These are phyloP conservation scores for Pseudomyrmex sp. DNA, from an alignment of 1,140 invertebrate species.

Conservation along the genomic window DNA sequence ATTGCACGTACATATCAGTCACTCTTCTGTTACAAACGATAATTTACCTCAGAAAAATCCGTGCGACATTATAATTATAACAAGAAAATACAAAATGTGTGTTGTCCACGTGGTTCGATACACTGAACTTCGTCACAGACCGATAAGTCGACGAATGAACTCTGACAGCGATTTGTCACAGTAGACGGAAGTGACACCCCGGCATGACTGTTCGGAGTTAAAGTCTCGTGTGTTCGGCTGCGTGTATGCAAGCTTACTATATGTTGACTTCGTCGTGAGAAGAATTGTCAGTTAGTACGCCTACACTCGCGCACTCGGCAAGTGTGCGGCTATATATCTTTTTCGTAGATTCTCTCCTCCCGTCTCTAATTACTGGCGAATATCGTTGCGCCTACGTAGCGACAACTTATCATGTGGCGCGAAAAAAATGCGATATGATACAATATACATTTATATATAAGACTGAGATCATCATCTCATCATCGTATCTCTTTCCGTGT, in stretches of 20 bases:
- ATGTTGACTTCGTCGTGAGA: slow-evolving; percentile 58
- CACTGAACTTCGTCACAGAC: slow-evolving; percentile 34
- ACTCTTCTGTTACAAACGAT: background rate
- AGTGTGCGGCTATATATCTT: background rate
- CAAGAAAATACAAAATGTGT: background rate
- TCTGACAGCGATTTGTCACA: slow-evolving; percentile 73
- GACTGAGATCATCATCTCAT: background rate
- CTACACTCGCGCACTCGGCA: slow-evolving; percentile 27
- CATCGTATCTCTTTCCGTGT: no score
- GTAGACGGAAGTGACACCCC: slow-evolving; percentile 75
- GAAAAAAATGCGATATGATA: no score
- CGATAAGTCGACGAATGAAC: slow-evolving; percentile 36
- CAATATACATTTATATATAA: no score
- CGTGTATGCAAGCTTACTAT: slow-evolving; percentile 52
- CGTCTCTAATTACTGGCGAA: slow-evolving; percentile 53
- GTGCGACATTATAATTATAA: background rate
- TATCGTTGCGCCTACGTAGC: slow-evolving; percentile 19
- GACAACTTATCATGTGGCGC: background rate
- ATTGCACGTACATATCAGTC: background rate
- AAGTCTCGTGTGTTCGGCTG: slow-evolving; percentile 54
- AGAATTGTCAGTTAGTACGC: slow-evolving; percentile 44
- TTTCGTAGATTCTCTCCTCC: slow-evolving; percentile 18
- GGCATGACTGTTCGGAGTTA: slow-evolving; percentile 49
- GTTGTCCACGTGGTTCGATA: background rate
- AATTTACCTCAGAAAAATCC: slow-evolving; percentile 27